Conservation (phyloP, 2,113 vertebrate genomes). For the Cryptoleucopteryx plumbea region DNA sequence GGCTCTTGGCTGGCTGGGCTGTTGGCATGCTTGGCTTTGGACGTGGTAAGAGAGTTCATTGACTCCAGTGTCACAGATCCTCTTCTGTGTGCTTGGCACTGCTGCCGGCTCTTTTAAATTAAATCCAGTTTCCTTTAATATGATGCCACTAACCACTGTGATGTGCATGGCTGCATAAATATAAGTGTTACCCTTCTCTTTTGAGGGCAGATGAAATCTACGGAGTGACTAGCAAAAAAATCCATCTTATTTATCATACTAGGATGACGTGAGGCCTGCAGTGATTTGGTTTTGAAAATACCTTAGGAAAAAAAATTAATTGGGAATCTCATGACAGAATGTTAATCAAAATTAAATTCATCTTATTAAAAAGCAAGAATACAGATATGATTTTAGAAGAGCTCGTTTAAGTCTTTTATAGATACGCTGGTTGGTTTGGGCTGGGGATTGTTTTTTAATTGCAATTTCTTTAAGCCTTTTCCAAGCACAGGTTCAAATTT, state of each 20-base stretch:
- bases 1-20: background rate
- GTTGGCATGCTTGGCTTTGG: fast-evolving
- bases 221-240: background rate
- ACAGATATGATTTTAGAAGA: background rate
- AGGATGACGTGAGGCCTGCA: background rate
- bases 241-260: background rate
- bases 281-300: background rate
- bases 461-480: background rate
- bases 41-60: background rate
- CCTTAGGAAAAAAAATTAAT: background rate
- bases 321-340: background rate
- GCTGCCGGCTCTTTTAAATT: background rate
- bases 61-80: background rate
- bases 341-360: background rate
- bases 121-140: background rate
- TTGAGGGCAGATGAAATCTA: background rate
- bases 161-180: background rate
- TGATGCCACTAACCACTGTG: background rate
- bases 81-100: background rate
- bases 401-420: background rate
- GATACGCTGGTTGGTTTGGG: background rate
- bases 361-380: background rate
- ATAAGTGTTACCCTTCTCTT: background rate
- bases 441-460: background rate
- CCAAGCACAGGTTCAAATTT: background rate